A percentile compares a stretch with the other conserved stretches of the same genome.
These are phyloP conservation scores for Protophormia terraenovae DNA, from an alignment of 2,888 invertebrate genomes.

Conservation along the genomic window DNA sequence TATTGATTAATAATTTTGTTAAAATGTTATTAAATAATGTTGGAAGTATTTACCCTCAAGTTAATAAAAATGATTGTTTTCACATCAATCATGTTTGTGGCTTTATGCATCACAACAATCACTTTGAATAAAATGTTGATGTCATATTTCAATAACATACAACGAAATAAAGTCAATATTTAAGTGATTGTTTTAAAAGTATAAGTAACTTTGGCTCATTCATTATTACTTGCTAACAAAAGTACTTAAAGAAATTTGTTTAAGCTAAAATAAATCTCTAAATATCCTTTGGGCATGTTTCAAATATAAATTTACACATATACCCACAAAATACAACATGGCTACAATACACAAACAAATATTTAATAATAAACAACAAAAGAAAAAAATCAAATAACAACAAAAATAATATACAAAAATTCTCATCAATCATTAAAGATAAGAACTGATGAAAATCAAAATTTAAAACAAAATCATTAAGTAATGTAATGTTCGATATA, in stretches of 20 bases:
- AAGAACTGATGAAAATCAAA: conserved; percentile 55
- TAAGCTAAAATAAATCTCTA: conserved; percentile 28
- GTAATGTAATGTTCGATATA: not conserved
- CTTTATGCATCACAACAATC: not conserved
- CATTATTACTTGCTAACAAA: conserved; percentile 19
- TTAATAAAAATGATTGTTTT: conserved; percentile 26
- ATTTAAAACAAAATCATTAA: conserved; percentile 34
- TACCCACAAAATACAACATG: not conserved
- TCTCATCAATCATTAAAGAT: conserved; percentile 55
- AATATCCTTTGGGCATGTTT: conserved; percentile 44
- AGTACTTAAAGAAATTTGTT: conserved; percentile 47
- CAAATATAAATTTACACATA: not conserved
- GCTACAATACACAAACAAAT: conserved; percentile 8
- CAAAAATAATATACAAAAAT: not conserved
- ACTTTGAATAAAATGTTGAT: conserved; percentile 23
- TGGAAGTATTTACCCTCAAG: not conserved
- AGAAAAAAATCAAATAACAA: not conserved
- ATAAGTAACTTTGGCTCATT: not conserved
- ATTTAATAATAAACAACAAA: not conserved
- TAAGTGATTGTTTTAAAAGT: conserved; percentile 21
- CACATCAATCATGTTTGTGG: conserved; percentile 39
- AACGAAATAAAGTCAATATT: conserved; percentile 41
- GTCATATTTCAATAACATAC: conserved; percentile 40
- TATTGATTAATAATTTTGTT: not conserved
- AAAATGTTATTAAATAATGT: not conserved